Evolutionary conservation across 2,113 vertebrate genomes (phyloP).

Genomic region (Oreochromis tanganicae): DNA sequence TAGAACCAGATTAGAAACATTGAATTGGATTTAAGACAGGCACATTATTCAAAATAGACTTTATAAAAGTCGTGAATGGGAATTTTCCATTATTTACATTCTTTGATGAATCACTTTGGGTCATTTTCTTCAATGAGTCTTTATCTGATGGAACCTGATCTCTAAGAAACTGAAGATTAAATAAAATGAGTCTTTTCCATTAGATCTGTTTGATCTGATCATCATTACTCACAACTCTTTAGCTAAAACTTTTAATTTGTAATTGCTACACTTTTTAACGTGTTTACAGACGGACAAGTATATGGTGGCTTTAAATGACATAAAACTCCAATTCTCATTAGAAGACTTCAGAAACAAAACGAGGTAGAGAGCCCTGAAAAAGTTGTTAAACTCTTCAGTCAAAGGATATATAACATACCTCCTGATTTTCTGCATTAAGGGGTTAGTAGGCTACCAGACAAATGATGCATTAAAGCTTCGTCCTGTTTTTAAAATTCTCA

Average conservation of each 20-base stretch:
- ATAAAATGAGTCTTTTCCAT: neutral
- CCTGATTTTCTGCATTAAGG: neutral
- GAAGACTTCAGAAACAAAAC: neutral
- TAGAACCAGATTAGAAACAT: neutral
- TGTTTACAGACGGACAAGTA: neutral
- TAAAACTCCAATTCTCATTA: neutral
- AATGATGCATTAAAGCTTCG: constrained; percentile 7
- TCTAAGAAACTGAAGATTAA: neutral
- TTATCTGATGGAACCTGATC: neutral
- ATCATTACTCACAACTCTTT: neutral
- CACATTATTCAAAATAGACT: neutral
- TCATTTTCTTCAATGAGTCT: neutral
- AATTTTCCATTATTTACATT: neutral
- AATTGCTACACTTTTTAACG: neutral
- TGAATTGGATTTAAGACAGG: neutral
- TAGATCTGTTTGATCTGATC: neutral
- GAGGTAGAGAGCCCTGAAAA: neutral
- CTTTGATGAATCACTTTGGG: neutral
- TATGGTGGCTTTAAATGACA: neutral
- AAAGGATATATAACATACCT: neutral
- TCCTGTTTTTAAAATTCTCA: constrained; percentile 15
- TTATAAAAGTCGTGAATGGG: neutral
- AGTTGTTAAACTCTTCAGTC: neutral
- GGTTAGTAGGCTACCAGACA: neutral
- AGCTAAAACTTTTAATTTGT: neutral